Evolutionary conservation across 2,888 invertebrate species (phyloP).

Genomic region (Abrostola tripartita): DNA sequence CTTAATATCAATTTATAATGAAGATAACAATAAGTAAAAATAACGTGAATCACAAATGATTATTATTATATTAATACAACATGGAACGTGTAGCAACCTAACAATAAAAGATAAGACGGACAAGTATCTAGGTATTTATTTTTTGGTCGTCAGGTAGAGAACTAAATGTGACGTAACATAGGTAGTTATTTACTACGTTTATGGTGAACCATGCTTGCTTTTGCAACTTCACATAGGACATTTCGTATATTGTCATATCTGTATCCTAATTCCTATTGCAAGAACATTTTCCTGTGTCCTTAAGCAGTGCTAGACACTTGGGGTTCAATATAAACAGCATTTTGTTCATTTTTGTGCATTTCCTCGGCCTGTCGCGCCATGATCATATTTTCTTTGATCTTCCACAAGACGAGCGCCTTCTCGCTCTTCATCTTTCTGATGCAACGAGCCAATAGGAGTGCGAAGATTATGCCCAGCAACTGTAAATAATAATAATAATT

Average conservation of each 20-base stretch:
- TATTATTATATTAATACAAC: no score
- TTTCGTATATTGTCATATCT: neutral
- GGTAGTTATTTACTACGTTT: no score
- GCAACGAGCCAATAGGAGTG: slow-evolving; percentile 94
- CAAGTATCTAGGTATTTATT: no score
- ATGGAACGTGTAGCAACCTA: no score
- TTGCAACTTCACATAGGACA: no score
- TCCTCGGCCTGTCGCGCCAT: slow-evolving; percentile 71
- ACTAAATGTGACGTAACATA: no score
- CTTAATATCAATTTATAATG: no score
- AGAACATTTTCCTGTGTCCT: neutral
- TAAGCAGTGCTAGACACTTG: slow-evolving; percentile 50
- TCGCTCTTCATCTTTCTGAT: slow-evolving; percentile 93
- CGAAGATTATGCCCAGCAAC: slow-evolving; percentile 95
- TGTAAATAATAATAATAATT: slow-evolving; percentile 73
- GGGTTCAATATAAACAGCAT: slow-evolving; percentile 69
- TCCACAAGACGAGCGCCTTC: slow-evolving; percentile 90
- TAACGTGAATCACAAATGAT: no score
- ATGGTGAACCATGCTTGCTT: no score
- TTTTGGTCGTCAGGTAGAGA: no score
- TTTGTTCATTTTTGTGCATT: slow-evolving; percentile 51
- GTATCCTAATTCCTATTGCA: neutral
- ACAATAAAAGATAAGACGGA: no score
- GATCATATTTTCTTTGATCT: slow-evolving; percentile 88
- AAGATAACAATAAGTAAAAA: no score